phyloP scores from a whole-genome alignment of 2,888 invertebrate species.

The Apomyelois bistriatella region DNA sequence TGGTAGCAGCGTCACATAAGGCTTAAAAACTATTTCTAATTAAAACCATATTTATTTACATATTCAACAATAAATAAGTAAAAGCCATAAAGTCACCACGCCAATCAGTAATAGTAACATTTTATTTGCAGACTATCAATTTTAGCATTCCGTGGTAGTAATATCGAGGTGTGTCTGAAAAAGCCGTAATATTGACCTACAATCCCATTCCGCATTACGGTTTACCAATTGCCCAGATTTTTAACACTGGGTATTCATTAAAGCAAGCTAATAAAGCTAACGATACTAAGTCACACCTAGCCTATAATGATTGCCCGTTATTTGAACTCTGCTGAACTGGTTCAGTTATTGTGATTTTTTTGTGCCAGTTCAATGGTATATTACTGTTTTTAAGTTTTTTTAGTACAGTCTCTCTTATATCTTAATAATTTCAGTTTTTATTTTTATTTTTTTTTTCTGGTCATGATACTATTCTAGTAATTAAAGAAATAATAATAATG shows the following conservation, averaged over 20 bases:
- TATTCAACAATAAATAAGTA: too few relatives aligned
- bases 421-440: neutral
- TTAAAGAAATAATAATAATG: too few relatives aligned
- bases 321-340: slow-evolving; percentile 11
- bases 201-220: slow-evolving; percentile 18
- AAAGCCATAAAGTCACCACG: too few relatives aligned
- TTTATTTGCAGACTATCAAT: too few relatives aligned
- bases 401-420: neutral
- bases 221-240: slow-evolving; percentile 13
- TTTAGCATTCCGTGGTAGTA: too few relatives aligned
- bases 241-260: slow-evolving; percentile 9
- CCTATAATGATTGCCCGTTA: slow-evolving; percentile 15
- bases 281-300: slow-evolving; percentile 3
- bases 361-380: neutral
- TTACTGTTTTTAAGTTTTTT: neutral
- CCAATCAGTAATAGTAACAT: too few relatives aligned
- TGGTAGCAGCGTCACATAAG: too few relatives aligned
- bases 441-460: neutral
- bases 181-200: slow-evolving; percentile 17
- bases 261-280: slow-evolving; percentile 19
- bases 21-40: too few relatives aligned
- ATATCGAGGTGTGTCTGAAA: neutral
- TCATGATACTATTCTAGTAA: too few relatives aligned
- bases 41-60: too few relatives aligned
- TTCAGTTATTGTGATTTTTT: slow-evolving; percentile 4